These are phyloP conservation scores for Momotus momota DNA, from an alignment of 2,797 vertebrate genomes.

Conservation along the genomic window DNA sequence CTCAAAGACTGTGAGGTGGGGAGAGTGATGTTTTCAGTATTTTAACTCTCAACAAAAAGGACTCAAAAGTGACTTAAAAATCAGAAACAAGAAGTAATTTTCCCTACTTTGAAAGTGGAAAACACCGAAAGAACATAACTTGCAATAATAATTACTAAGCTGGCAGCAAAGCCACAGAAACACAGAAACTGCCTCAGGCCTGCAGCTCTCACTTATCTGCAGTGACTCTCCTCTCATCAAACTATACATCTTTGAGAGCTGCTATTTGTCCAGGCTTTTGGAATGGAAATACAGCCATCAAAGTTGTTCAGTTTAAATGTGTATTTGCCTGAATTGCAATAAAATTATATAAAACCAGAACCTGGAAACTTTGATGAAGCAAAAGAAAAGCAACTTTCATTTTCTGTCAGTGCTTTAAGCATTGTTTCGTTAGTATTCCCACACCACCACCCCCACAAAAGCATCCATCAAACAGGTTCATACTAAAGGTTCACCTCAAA, in stretches of 20 bases:
- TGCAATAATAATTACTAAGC: background rate
- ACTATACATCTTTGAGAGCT: background rate
- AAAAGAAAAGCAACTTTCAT: background rate
- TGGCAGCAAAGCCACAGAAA: slow-evolving; percentile 3
- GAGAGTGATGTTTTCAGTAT: background rate
- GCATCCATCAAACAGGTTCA: background rate
- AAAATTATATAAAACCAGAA: background rate
- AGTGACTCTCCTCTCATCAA: background rate
- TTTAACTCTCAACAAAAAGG: background rate
- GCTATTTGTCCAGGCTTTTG: background rate
- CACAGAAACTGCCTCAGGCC: background rate
- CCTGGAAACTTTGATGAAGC: background rate
- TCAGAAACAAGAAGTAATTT: background rate
- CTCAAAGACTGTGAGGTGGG: background rate
- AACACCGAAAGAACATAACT: background rate
- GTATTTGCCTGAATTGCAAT: background rate
- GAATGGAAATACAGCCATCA: background rate
- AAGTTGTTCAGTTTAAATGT: background rate
- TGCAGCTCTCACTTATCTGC: background rate
- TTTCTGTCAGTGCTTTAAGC: background rate
- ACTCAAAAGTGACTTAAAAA: background rate
- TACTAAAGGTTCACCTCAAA: background rate
- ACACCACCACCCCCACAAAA: background rate
- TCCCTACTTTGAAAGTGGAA: background rate
- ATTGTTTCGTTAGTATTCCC: background rate